Conservation (phyloP, 2,888 invertebrate genomes). For the Pseudanteris insignis region DNA sequence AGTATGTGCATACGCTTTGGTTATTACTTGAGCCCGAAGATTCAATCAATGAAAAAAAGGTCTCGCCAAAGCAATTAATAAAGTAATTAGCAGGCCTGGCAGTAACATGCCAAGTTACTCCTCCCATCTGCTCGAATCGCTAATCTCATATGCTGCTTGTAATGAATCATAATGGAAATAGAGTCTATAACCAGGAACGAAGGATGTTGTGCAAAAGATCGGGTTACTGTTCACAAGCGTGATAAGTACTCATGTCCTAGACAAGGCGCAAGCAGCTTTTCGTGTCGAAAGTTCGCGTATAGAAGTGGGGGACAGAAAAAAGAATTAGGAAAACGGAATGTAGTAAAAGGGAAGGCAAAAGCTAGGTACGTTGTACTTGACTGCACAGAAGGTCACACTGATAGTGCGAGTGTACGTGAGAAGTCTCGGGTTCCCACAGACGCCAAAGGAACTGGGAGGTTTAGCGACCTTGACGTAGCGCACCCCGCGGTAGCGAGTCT, state of each 20-base stretch:
- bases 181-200: too few relatives aligned
- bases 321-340: slow-evolving; percentile 5
- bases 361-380: slow-evolving; percentile 22
- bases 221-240: too few relatives aligned
- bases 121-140: slow-evolving; percentile 47
- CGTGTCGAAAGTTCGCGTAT: background rate
- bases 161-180: slow-evolving; percentile 41
- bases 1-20: too few relatives aligned
- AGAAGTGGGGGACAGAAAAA: too few relatives aligned
- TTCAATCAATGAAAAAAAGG: slow-evolving; percentile 33
- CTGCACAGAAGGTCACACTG: slow-evolving; percentile 36
- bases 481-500: too few relatives aligned
- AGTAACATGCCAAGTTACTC: slow-evolving; percentile 46
- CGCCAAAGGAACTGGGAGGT: too few relatives aligned
- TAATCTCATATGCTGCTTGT: too few relatives aligned
- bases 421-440: slow-evolving; percentile 62
- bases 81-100: slow-evolving; percentile 52
- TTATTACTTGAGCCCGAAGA: too few relatives aligned
- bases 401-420: slow-evolving; percentile 52
- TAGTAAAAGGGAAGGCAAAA: slow-evolving; percentile 2
- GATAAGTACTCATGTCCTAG: too few relatives aligned
- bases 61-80: slow-evolving; percentile 55
- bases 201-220: too few relatives aligned
- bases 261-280: background rate
- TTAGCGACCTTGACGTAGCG: slow-evolving; percentile 52